Evolutionary conservation across 1,140 invertebrate genomes (phyloP).

Genomic region (Leptinotarsa lineolata): DNA sequence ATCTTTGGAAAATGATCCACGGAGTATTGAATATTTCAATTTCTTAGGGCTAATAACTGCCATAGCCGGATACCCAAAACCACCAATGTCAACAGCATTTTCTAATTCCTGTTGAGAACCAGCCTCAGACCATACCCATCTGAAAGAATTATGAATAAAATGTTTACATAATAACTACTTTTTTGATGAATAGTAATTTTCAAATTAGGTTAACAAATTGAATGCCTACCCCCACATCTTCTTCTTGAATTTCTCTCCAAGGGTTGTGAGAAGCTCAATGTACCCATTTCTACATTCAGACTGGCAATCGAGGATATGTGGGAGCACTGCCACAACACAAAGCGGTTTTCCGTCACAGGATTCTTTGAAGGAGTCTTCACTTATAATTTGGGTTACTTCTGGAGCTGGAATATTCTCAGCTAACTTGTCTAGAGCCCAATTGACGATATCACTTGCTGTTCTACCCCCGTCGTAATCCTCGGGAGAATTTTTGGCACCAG

Average conservation of each 20-base stretch:
- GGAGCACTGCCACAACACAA: conserved; percentile 92
- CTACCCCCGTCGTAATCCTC: conserved; percentile 90
- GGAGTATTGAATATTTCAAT: conserved; percentile 92
- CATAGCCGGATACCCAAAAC: conserved; percentile 91
- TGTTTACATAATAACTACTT: background rate
- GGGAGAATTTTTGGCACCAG: conserved; percentile 78
- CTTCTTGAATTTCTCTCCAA: conserved; percentile 93
- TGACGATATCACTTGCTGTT: conserved; percentile 87
- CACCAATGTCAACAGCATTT: conserved; percentile 89
- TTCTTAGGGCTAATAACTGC: conserved; percentile 96
- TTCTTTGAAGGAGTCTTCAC: conserved; percentile 69
- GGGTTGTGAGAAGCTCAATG: conserved; percentile 71
- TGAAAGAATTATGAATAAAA: conserved; percentile 54
- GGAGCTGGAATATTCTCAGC: conserved; percentile 87
- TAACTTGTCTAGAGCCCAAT: conserved; percentile 85
- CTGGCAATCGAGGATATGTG: conserved; percentile 97
- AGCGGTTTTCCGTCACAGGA: conserved; percentile 85
- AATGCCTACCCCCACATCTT: conserved; percentile 87
- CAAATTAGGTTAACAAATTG: background rate
- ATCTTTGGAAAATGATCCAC: conserved; percentile 91
- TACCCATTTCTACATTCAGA: conserved; percentile 91
- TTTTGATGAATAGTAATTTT: conserved; percentile 1
- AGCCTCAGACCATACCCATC: conserved; percentile 98
- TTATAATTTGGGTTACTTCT: conserved; percentile 76
- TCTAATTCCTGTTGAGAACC: conserved; percentile 87